Evolutionary conservation across 2,888 invertebrate genomes (phyloP), one percentile per base, ranked within the genome.

Genomic region (Heliconius erato): DNA sequence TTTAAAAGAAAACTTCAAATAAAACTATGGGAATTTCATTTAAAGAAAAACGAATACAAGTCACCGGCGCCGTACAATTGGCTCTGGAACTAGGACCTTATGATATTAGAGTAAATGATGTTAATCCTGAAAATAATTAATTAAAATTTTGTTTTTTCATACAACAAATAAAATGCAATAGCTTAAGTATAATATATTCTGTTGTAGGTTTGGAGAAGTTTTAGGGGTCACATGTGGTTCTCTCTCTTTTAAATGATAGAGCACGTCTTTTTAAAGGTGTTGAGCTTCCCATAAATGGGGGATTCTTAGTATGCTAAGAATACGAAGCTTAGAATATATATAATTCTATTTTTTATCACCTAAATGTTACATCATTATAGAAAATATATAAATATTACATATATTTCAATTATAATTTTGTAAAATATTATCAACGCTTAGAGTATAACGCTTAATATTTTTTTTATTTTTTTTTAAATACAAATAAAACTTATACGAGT

Each of bases 41-140:
- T 91, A 96, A 96, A 88, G 97, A 97, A 82, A 98, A 98, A 95
- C 97, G 97, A 83, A 97, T 98, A 89, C 95, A 99, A 80, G 98
- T 99, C 3, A 99, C 99, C 83, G 99, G 99, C 82, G 98, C 98
- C 79, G 98, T 98, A 40, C 97, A 97, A 97, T 97, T 99, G 97
- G 99, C 99, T 0, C 91, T 98, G 49, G 99, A 99, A 93, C 96
- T 99, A 26, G 99, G 99, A 0, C 97, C 97, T 0, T 96, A 98
- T 86, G 97, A 97, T 40, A 99, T 99, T 86, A 97, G 99, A 82
- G 98, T 99, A 0, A 99, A 99, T 93, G 96, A 97, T 79, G 98
- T 99, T 0, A 99, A 99, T 92, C 99, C 99, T 0, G 9, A 35
- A 35, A 35, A 7, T 35, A 1, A 35, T 1, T 35, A 7, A 35